phyloP scores from a whole-genome alignment of 2,888 invertebrate genomes.

The Plebejus anna region DNA sequence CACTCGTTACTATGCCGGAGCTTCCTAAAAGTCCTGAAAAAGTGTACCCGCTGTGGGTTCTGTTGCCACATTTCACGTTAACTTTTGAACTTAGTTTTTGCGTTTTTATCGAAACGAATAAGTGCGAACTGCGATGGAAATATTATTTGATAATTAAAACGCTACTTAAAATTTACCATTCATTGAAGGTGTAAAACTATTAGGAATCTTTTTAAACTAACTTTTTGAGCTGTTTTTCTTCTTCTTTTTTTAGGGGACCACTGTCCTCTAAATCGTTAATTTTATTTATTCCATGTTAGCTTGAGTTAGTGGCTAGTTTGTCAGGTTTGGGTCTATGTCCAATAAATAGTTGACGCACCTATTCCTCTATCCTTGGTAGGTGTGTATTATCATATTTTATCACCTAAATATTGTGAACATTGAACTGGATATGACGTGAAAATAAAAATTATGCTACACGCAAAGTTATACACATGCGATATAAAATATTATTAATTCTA shows the following conservation, averaged over 20 bases:
- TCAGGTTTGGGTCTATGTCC: too few relatives aligned
- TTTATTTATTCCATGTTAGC: too few relatives aligned
- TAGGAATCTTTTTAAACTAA: too few relatives aligned
- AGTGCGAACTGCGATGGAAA: too few relatives aligned
- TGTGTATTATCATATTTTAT: background rate
- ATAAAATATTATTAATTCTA: background rate
- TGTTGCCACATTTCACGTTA: background rate
- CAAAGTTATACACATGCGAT: background rate
- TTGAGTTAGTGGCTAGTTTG: too few relatives aligned
- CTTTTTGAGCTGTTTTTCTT: too few relatives aligned
- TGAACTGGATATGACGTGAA: background rate
- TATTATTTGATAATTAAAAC: too few relatives aligned
- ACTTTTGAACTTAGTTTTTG: background rate
- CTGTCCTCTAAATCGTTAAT: too few relatives aligned
- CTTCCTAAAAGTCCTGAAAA: background rate
- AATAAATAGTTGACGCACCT: background rate
- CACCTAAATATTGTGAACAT: background rate
- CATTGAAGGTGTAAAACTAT: too few relatives aligned
- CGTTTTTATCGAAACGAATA: background rate
- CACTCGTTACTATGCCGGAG: conserved; percentile 16
- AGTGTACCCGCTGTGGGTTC: background rate
- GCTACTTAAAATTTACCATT: too few relatives aligned
- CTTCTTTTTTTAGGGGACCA: too few relatives aligned
- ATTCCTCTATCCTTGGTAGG: background rate
- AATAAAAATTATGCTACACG: background rate